Evolutionary conservation across 2,113 vertebrate genomes (phyloP).

Genomic region (Tapirus terrestris): DNA sequence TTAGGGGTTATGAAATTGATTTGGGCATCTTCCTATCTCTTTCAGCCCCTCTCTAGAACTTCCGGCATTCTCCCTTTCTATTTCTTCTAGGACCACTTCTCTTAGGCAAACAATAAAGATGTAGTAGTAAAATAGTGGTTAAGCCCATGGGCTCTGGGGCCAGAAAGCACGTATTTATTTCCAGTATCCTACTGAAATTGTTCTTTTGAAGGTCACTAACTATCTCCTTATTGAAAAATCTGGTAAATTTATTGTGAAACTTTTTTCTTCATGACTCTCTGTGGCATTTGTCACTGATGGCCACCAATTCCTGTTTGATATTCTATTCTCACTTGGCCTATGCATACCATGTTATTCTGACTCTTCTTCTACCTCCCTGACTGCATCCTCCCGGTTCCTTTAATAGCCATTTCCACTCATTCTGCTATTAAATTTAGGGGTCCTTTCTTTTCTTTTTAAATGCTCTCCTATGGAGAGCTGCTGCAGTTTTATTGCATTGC

Average conservation of each 20-base stretch:
- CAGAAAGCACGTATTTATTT: slow-evolving; percentile 44
- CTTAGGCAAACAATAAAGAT: neutral
- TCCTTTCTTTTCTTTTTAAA: neutral
- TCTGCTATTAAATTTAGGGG: neutral
- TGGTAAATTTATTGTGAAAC: slow-evolving; percentile 3
- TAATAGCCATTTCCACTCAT: neutral
- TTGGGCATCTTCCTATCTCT: slow-evolving; percentile 1
- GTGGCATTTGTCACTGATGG: neutral
- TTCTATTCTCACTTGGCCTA: neutral
- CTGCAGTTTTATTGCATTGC: neutral
- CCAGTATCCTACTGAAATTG: neutral
- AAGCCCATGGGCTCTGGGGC: neutral
- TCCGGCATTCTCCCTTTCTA: neutral
- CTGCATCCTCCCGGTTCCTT: neutral
- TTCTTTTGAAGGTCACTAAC: slow-evolving; percentile 39
- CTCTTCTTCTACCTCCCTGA: neutral
- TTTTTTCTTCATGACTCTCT: neutral
- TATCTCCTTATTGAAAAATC: slow-evolving; percentile 18
- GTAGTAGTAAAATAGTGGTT: neutral
- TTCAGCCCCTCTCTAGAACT: neutral
- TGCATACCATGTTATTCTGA: neutral
- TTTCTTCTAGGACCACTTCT: neutral
- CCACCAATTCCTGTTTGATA: neutral
- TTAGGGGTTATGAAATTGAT: neutral
- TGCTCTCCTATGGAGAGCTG: neutral